Evolutionary conservation across 2,797 vertebrate species (phyloP).

Genomic region (Gadopsis marmoratus): DNA sequence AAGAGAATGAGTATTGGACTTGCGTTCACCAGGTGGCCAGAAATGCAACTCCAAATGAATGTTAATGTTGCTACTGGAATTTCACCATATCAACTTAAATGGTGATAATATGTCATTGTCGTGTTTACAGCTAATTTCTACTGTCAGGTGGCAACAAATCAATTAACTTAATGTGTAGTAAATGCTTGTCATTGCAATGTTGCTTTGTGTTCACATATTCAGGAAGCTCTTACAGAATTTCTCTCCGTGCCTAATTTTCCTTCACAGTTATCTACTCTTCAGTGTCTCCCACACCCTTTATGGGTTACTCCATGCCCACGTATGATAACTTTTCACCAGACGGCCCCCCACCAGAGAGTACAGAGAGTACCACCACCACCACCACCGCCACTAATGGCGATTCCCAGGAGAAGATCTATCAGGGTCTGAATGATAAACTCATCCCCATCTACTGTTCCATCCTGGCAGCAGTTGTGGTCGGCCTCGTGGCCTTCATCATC

Average conservation of each 20-base stretch:
- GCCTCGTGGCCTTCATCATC: conserved; percentile 94
- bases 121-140: background rate
- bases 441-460: conserved; percentile 98
- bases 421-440: conserved; percentile 89
- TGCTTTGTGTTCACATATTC: conserved; percentile 13
- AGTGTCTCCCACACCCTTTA: conserved; percentile 19
- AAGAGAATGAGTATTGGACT: background rate
- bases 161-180: background rate
- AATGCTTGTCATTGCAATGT: background rate
- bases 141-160: background rate
- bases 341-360: conserved; percentile 44
- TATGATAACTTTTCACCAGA: background rate
- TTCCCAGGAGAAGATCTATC: conserved; percentile 81
- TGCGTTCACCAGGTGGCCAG: background rate
- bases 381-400: conserved; percentile 82
- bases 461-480: conserved; percentile 93
- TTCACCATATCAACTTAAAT: background rate
- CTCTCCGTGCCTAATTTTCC: background rate
- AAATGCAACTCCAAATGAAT: background rate
- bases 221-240: background rate
- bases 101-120: background rate
- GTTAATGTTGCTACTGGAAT: background rate
- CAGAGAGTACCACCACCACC: conserved; percentile 73
- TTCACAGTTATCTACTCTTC: conserved; percentile 52
- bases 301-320: conserved; percentile 38